Base-by-base conservation (phyloP, 2,888 invertebrate species). In the Spodoptera exigua region DNA sequence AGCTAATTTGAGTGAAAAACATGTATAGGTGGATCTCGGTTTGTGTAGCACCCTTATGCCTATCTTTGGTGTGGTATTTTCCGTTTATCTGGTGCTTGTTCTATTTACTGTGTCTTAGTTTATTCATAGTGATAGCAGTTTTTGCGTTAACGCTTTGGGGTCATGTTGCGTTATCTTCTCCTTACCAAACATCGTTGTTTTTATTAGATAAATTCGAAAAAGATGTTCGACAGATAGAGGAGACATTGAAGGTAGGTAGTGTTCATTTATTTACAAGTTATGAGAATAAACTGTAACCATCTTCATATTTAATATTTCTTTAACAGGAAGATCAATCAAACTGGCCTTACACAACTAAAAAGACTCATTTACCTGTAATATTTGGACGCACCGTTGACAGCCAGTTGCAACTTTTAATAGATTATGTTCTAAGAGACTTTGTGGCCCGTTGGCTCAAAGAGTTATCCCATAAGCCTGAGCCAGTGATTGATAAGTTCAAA, bases 341-440 rank as follows among this genome's bases (percentile, higher is more conserved):
- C 70, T 93, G 90, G 91, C 90, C 89, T 11, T 84, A 87, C 68
- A 67, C 82, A 35, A 75, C 80, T 12, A 94, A 89, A 77, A 93
- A 92, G 70, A 91, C 93, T 41, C 96, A 96, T 87, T 94, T 97
- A 74, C 96, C 97, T n/a, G 92, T 97, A n/a, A 95, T 97, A 80
- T 97, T 97, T 89, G 97, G 97, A 40, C 95, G 97, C 68, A 97
- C 97, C 60, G 97, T 98, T 36, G 98, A 98, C 83, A 96, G 96
- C 78, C 96, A 97, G 70, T 88, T 98, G 21, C 97, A 98, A 81
- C 97, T 98, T 85, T 94, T 98, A 39, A 95, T 98, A 73, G 98
- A 98, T 86, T 95, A 97, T 85, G 92, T 96, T 36, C 93, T 97
- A 40, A 94, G 97, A 78, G 98, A 98, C 87, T 98, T 97, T 91